These are phyloP conservation scores for Rhinolophus ferrumequinum DNA, from an alignment of 2,113 vertebrate species.

Conservation along the genomic window DNA sequence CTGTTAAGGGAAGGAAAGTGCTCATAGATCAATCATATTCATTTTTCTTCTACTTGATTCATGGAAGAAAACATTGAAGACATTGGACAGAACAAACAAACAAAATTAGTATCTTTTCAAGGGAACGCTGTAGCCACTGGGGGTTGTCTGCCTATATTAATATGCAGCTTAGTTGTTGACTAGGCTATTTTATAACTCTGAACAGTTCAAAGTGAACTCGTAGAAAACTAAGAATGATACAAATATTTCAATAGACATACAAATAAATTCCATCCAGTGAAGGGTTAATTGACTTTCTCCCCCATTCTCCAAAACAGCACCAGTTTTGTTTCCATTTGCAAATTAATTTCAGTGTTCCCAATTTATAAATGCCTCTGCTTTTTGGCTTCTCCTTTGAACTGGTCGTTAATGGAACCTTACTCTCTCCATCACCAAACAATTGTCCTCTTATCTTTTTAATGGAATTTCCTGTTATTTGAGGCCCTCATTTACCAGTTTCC, in stretches of 20 bases:
- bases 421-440: neutral
- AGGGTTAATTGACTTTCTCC: neutral
- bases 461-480: neutral
- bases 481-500: neutral
- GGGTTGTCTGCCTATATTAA: neutral
- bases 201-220: neutral
- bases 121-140: neutral
- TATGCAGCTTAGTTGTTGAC: neutral
- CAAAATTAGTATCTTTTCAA: neutral
- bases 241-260: neutral
- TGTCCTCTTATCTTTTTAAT: neutral
- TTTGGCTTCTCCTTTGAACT: neutral
- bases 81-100: neutral
- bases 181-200: neutral
- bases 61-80: neutral
- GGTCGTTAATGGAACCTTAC: neutral
- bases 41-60: neutral
- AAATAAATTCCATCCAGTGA: neutral
- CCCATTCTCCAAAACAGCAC: neutral
- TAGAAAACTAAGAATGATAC: slow-evolving; percentile 13
- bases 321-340: neutral
- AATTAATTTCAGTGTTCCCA: neutral
- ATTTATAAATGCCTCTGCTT: neutral
- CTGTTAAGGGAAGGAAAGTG: neutral
- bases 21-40: neutral